phyloP scores from a whole-genome alignment of 2,113 vertebrate genomes.

The Misgurnus anguillicaudatus region DNA sequence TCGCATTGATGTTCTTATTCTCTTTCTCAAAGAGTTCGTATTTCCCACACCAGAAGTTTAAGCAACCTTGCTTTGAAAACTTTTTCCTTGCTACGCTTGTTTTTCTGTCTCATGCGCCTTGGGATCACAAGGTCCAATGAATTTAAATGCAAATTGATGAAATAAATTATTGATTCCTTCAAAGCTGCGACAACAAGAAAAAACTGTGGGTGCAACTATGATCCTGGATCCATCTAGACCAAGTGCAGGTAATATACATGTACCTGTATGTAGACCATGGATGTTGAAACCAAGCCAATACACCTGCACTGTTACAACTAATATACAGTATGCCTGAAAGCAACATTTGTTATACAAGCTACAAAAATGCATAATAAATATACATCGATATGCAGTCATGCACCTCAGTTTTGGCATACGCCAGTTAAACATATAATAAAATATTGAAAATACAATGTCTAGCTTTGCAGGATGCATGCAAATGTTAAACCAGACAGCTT shows the following conservation, averaged over 20 bases:
- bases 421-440: neutral
- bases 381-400: neutral
- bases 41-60: conserved; percentile 5
- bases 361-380: conserved; percentile 9
- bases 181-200: conserved; percentile 28
- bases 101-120: conserved; percentile 17
- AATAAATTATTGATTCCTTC: conserved; percentile 43
- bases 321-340: neutral
- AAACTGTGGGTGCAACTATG: neutral
- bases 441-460: neutral
- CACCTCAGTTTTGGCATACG: neutral
- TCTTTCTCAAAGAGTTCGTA: neutral
- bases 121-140: conserved; percentile 19
- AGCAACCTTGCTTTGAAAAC: conserved; percentile 36
- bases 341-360: neutral
- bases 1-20: conserved; percentile 39
- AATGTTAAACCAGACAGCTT: neutral
- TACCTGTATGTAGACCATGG: neutral
- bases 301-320: neutral
- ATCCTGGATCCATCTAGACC: conserved; percentile 1
- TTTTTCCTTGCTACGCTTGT: conserved; percentile 11
- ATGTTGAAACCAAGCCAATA: neutral
- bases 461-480: neutral
- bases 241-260: neutral
- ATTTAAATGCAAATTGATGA: conserved; percentile 45